A percentile compares a stretch with the other conserved stretches of the same genome.
Evolutionary conservation across 2,113 vertebrate genomes (phyloP).

Genomic region (sheep (Ovis aries)): ARS-UI_Ramb_v3.0 NC_056071.1:38266501-38267000

Average conservation of each 20-base stretch:
- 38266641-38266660: not conserved
- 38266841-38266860: not conserved
- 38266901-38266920: not conserved
- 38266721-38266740: not conserved
- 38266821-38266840: not conserved
- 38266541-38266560: not conserved
- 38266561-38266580: not conserved
- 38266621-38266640: not conserved
- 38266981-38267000: not conserved
- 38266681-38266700: not conserved
- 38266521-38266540: not conserved
- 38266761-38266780: not conserved
- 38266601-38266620: not conserved
- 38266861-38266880: not conserved
- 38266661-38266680: not conserved
- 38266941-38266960: not conserved
- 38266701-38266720: not conserved
- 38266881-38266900: not conserved
- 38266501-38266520: not conserved
- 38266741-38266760: not conserved
- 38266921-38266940: not conserved
- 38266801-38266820: not conserved
- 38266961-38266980: not conserved
- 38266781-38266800: not conserved
- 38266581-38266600: not conserved